These are phyloP conservation scores for Lasioglossum baleicum DNA, from an alignment of 1,140 invertebrate species.

Conservation along the genomic window DNA sequence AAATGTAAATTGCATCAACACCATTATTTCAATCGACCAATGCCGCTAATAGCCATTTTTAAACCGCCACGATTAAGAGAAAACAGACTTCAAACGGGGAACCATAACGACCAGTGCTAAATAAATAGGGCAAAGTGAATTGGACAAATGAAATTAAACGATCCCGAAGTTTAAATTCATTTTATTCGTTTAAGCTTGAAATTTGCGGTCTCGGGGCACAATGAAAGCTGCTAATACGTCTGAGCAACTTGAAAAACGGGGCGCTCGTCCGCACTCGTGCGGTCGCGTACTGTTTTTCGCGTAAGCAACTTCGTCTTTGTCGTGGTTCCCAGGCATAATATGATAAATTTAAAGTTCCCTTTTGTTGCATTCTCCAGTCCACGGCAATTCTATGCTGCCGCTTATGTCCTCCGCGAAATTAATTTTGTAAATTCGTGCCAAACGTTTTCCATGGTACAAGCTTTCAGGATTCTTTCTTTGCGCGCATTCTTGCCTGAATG, in stretches of 20 bases:
- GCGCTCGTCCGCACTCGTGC: background rate
- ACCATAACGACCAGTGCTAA: too few relatives aligned
- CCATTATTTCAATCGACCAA: too few relatives aligned
- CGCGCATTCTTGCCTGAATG: background rate
- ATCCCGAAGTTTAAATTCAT: too few relatives aligned
- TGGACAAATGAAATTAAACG: too few relatives aligned
- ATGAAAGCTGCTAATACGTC: background rate
- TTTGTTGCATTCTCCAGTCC: background rate
- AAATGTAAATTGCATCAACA: too few relatives aligned
- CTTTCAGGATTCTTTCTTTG: background rate
- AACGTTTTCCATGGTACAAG: background rate
- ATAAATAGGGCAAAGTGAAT: too few relatives aligned
- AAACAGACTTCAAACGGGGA: too few relatives aligned
- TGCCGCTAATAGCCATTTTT: too few relatives aligned
- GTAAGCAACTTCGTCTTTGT: background rate
- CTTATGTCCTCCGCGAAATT: slow-evolving; percentile 1
- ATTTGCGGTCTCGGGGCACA: background rate
- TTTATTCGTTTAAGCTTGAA: too few relatives aligned
- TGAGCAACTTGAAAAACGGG: background rate
- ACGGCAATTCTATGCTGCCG: background rate
- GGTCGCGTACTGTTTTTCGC: background rate
- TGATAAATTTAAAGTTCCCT: background rate
- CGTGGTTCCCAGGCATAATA: background rate
- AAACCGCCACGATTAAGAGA: too few relatives aligned
- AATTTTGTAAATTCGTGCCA: slow-evolving; percentile 7